These are phyloP conservation scores for Sphaerophoria rueppellii DNA, from an alignment of 2,888 invertebrate species.

Conservation along the genomic window DNA sequence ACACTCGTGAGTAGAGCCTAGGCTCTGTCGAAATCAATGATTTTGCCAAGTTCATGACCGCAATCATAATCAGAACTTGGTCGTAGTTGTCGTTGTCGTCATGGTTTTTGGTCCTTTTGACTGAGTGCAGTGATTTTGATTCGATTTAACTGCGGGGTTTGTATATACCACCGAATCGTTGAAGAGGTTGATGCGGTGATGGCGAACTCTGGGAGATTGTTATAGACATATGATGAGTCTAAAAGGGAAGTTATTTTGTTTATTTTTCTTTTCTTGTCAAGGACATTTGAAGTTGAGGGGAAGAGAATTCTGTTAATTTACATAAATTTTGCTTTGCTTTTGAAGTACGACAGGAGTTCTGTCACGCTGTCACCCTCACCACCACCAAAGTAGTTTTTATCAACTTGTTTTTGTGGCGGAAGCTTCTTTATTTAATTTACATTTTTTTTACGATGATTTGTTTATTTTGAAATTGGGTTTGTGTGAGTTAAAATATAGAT, in stretches of 20 bases:
- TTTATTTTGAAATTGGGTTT: too few species aligned
- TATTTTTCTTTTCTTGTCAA: slow-evolving; percentile 5
- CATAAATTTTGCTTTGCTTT: slow-evolving; percentile 51
- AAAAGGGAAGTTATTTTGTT: slow-evolving; percentile 55
- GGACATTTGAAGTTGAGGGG: background rate
- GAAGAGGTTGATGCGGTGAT: slow-evolving; percentile 6
- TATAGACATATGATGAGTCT: slow-evolving; percentile 53
- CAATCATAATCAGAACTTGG: slow-evolving; percentile 71
- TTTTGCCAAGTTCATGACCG: slow-evolving; percentile 73
- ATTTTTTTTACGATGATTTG: too few species aligned
- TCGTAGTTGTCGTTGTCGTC: background rate
- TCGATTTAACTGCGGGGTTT: slow-evolving; percentile 62
- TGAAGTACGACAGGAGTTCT: slow-evolving; percentile 14
- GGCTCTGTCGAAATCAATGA: slow-evolving; percentile 72
- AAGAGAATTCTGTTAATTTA: slow-evolving; percentile 62
- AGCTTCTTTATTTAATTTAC: background rate
- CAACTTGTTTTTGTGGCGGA: background rate
- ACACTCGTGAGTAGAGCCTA: slow-evolving; percentile 68
- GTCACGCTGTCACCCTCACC: background rate
- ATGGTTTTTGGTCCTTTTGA: slow-evolving; percentile 10
- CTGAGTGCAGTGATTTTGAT: slow-evolving; percentile 69
- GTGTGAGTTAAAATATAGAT: too few species aligned
- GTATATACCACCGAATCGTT: too few species aligned
- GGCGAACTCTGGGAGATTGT: slow-evolving; percentile 40
- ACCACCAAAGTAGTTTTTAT: background rate